A percentile compares a stretch with the other conserved stretches of the same genome.
These are phyloP conservation scores for Stictonetta naevosa DNA, from an alignment of 2,113 vertebrate species.

Conservation along the genomic window DNA sequence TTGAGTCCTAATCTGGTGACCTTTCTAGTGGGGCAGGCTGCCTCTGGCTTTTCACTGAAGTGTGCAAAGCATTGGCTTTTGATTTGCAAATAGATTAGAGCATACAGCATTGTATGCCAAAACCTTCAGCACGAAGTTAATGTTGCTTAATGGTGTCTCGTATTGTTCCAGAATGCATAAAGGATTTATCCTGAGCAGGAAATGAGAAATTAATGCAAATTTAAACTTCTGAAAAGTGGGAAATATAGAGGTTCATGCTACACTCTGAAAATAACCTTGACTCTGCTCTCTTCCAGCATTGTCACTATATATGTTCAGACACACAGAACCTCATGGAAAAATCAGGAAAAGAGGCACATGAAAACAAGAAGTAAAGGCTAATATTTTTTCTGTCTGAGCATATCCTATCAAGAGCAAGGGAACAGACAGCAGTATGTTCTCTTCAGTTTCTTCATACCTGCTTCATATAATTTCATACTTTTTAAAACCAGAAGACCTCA, in stretches of 20 bases:
- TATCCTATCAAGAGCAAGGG: neutral
- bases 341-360: neutral
- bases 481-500: neutral
- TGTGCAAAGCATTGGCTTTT: constrained; percentile 61
- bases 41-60: constrained; percentile 68
- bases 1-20: constrained; percentile 60
- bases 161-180: constrained; percentile 43
- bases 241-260: neutral
- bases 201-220: constrained; percentile 13
- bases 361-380: neutral
- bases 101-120: constrained; percentile 32
- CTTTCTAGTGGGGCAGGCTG: constrained; percentile 59
- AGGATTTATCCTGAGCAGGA: neutral
- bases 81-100: constrained; percentile 67
- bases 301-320: neutral
- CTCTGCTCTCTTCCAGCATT: neutral
- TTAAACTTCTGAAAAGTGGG: constrained; percentile 12
- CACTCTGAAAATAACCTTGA: neutral
- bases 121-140: constrained; percentile 48
- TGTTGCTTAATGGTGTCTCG: neutral
- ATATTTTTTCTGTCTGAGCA: neutral
- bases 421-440: neutral
- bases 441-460: neutral
- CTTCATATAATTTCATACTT: neutral
- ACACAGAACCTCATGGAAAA: neutral